Base-by-base conservation (phyloP, 2,797 vertebrate genomes). In the Chrysocyon brachyurus region DNA sequence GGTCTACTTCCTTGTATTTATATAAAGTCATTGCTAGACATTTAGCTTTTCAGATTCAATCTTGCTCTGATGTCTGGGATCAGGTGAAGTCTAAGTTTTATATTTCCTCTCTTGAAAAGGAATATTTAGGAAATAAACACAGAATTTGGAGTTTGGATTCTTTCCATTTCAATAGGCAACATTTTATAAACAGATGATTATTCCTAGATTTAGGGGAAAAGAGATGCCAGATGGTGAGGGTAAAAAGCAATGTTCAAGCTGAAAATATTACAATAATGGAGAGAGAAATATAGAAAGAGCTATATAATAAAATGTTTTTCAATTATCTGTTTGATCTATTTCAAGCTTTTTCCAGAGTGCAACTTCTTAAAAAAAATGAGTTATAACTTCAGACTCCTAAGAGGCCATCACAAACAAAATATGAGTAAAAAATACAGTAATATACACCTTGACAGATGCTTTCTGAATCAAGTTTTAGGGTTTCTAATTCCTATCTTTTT, bases 231-330 rank as follows among this genome's bases (percentile, higher is more conserved):
- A 96, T 97, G 5, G 40, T 92, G n/a, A 83, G 66, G 94, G 79
- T 96, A 93, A 92, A 98, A 96, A 85, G 52, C 57, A 89, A 54
- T 0, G 3, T 96, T 97, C 93, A 75, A 90, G 92, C 73, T 81
- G 82, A 92, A 94, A 95, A 96, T 73, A 22, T 40, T 56, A 92
- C 22, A 52, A 15, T 96, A 91, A 94, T 93, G 97, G 66, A 61
- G 75, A 97, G 72, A 59, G 72, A 97, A 96, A 7, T 24, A 78
- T 56, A 73, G 54, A 66, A 75, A 96, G 19, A 85, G 0, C 36
- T 94, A 78, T 94, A 94, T 93, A 73, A 86, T 91, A 93, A 82
- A 96, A 92, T 97, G 36, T 31, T 97, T 57, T 96, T 96, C 89
- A 28, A 91, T 72, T 52, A 49, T 89, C 54, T 40, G 7, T 94